Percentiles rank a stretch among this genome's conserved stretches.
Conservation (phyloP, 1,140 invertebrate species). For the Akabosia matsudoensis region DNA sequence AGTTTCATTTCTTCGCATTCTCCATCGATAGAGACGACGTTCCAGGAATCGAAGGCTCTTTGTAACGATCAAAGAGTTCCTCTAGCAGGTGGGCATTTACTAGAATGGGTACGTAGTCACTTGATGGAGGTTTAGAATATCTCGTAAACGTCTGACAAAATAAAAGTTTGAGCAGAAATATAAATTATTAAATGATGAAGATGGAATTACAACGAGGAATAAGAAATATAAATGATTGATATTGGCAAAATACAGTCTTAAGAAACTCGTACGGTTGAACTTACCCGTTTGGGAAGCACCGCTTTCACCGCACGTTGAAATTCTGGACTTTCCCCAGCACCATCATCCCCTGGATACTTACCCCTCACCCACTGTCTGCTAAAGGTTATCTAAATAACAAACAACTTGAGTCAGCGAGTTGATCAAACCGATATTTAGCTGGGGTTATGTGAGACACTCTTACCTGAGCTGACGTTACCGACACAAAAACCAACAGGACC, state of each 20-base stretch:
- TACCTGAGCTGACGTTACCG: background rate
- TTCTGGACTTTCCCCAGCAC: conserved; percentile 3
- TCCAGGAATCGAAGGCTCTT: background rate
- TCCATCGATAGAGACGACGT: too few relatives aligned
- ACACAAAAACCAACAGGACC: background rate
- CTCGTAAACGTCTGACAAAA: background rate
- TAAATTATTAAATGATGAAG: too few relatives aligned
- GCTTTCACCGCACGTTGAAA: background rate
- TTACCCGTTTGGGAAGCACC: background rate
- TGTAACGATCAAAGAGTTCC: background rate
- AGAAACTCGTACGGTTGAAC: background rate
- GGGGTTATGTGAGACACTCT: background rate
- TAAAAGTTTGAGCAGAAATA: background rate
- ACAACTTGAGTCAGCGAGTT: background rate
- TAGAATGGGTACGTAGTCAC: conserved; percentile 1
- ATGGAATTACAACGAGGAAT: too few relatives aligned
- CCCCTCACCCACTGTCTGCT: conserved; percentile 6
- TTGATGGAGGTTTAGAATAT: background rate
- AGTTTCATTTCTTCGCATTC: too few relatives aligned
- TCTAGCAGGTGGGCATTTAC: conserved; percentile 6
- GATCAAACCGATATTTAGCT: background rate
- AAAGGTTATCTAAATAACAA: background rate
- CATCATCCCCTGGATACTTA: background rate
- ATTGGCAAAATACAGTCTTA: background rate
- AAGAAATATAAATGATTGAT: too few relatives aligned